Conservation (phyloP, 2,113 vertebrate species). For the Camelus dromedarius region DNA sequence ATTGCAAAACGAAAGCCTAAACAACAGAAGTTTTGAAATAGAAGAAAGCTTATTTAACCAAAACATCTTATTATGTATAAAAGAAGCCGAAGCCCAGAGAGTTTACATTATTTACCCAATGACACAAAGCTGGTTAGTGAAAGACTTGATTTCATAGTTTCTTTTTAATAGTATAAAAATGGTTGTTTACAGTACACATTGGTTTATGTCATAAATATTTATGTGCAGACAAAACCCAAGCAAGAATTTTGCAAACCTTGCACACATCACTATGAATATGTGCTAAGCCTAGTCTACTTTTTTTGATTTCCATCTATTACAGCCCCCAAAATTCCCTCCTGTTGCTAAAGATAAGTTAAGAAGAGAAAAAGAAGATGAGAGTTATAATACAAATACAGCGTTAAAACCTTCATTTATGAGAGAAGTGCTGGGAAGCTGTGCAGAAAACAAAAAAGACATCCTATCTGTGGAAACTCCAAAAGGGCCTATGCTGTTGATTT, state of each 20-base stretch:
- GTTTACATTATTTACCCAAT: neutral
- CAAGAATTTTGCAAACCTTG: neutral
- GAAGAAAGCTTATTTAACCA: conserved; percentile 30
- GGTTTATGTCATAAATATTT: neutral
- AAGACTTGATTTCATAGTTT: neutral
- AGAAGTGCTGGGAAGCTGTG: neutral
- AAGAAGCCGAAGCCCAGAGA: neutral
- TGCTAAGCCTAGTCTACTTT: neutral
- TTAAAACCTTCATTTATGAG: neutral
- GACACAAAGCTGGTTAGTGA: neutral
- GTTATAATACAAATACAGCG: neutral
- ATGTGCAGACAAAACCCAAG: neutral
- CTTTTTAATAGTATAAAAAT: neutral
- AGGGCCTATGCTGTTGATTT: neutral
- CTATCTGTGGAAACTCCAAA: neutral
- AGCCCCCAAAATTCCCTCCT: neutral
- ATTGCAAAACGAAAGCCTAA: conserved; percentile 23
- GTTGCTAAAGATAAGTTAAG: neutral
- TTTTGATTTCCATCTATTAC: neutral
- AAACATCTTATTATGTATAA: neutral
- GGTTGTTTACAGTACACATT: neutral
- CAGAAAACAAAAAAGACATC: neutral
- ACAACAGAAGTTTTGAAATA: neutral
- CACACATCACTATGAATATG: neutral
- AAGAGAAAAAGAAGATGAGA: neutral